Base-by-base conservation (phyloP, 2,888 invertebrate genomes). In the Perizoma flavofasciatum region DNA sequence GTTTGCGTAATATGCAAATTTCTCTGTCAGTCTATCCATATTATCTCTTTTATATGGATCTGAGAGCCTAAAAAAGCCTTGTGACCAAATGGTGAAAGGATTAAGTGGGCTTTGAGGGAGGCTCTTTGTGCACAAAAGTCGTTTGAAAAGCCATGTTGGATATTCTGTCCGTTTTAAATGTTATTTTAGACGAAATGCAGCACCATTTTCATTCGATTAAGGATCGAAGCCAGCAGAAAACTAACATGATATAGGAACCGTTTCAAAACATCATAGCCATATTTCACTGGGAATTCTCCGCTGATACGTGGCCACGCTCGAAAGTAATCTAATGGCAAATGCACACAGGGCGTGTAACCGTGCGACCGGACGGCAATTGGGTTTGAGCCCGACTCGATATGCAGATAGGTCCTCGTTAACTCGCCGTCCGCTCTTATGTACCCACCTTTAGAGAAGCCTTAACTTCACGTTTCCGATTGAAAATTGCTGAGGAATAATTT, bases 371-470 rank as follows among this genome's bases (percentile, higher is more conserved):
- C 49, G 63, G 59, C 72, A 70, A 70, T 74, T 70, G 69, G 59
- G 63, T 67, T 67, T 61, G 61, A 65, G 62, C 66, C 66, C 45
- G 39, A 59, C 62, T 71, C 71, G 68, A 72, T 74, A 75, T 74
- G 75, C 73, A 74, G 72, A 75, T 75, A 70, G 63, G 59, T 35
- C 55, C 66, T 74, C 72, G 73, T 74, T 75, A 74, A 69, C 65
- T 60, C 63, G 49, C 64, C 59, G 59, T 58, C 68, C 45, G 63
- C 66, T 61, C 59, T 62, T 55, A 59, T 67, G 61, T 58, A 62
- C 58, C 50, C 59, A 58, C 66, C 68, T 65, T 68, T 72, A 67
- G 65, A 59, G 45, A 53, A 51, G 40, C 54, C 60, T 61, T 63
- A 67, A 67, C 65, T 62, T 67, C 60, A 68, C 56, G 59, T 45